These are phyloP conservation scores for Ruditapes philippinarum DNA, from an alignment of 1,140 invertebrate species.

Conservation along the genomic window DNA sequence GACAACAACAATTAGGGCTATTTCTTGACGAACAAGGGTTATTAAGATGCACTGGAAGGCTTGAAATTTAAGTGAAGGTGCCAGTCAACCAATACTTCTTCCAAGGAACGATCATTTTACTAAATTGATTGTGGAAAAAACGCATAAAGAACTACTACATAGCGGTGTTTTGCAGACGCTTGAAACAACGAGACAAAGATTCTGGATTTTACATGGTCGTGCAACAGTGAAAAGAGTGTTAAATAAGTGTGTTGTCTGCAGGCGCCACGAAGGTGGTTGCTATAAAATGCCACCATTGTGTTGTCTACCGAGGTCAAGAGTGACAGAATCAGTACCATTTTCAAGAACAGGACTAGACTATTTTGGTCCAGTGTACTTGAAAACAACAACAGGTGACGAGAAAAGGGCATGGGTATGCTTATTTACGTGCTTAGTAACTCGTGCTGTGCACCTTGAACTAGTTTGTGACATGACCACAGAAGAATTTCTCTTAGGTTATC, in stretches of 20 bases:
- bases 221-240: neutral
- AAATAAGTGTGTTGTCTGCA: slow-evolving; percentile 2
- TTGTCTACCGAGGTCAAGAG: neutral
- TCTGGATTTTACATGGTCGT: slow-evolving; percentile 5
- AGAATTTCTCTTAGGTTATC: too few species aligned
- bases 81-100: too few species aligned
- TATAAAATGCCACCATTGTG: slow-evolving; percentile 12
- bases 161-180: too few species aligned
- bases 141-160: too few species aligned
- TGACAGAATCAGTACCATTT: neutral
- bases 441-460: slow-evolving; percentile 18
- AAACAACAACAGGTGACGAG: neutral
- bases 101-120: too few species aligned
- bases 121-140: too few species aligned
- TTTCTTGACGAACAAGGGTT: too few species aligned
- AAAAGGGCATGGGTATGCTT: neutral
- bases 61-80: neutral
- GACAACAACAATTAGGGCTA: too few species aligned
- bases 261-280: slow-evolving; percentile 1
- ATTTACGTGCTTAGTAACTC: slow-evolving; percentile 24
- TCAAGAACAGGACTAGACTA: slow-evolving; percentile 3
- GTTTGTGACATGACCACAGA: slow-evolving; percentile 18
- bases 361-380: neutral
- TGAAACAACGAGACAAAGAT: too few species aligned
- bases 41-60: neutral